These are phyloP conservation scores for Xiphophorus maculatus DNA, from an alignment of 2,113 vertebrate genomes.

Conservation along the genomic window DNA sequence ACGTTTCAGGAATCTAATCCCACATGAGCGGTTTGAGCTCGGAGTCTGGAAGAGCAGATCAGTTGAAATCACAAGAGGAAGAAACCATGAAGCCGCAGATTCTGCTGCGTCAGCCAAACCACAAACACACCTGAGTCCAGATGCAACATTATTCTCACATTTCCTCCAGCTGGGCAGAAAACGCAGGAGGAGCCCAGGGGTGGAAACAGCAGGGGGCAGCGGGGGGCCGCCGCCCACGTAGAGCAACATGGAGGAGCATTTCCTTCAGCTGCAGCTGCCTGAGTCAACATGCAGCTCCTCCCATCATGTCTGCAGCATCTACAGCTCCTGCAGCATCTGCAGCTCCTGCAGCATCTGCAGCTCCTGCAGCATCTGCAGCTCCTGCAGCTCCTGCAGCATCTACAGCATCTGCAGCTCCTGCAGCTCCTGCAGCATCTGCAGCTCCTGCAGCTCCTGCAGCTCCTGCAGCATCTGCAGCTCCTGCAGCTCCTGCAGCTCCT, in stretches of 20 bases:
- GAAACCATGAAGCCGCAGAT: conserved; percentile 33
- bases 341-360: too few relatives aligned
- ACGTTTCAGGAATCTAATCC: neutral
- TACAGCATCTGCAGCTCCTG: too few relatives aligned
- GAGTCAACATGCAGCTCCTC: neutral
- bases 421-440: neutral
- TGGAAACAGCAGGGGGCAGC: neutral
- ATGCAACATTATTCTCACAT: conserved; percentile 26
- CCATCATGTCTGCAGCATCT: neutral
- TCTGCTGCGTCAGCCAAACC: neutral
- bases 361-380: too few relatives aligned
- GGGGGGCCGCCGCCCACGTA: too few relatives aligned
- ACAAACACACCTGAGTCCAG: conserved; percentile 24
- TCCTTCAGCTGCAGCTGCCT: too few relatives aligned
- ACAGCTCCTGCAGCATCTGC: neutral
- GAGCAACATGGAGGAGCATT: too few relatives aligned
- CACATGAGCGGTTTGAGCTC: neutral
- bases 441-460: neutral
- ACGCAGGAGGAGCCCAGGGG: neutral
- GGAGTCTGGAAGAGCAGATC: neutral
- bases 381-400: neutral
- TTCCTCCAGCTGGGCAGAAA: neutral
- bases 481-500: too few relatives aligned
- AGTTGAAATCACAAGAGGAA: conserved; percentile 4
- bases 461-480: too few relatives aligned